phyloP scores from a whole-genome alignment of 2,888 invertebrate species.

The Diploptera punctata region DNA sequence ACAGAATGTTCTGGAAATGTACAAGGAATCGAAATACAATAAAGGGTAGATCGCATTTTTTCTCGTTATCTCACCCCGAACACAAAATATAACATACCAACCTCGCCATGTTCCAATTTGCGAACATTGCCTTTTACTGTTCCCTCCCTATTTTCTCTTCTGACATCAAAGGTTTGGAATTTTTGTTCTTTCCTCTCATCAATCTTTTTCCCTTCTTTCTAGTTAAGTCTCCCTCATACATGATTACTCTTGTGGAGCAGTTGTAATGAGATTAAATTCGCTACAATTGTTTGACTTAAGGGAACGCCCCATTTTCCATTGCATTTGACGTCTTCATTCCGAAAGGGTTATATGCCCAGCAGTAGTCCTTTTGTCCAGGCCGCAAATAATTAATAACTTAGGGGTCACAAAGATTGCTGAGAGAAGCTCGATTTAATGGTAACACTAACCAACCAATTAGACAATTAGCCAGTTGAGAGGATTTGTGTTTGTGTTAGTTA shows the following conservation, averaged over 20 bases:
- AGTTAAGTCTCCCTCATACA: constrained; percentile 1
- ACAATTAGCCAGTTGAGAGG: background rate
- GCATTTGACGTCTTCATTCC: background rate
- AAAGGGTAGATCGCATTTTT: too few species aligned
- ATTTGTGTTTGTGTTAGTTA: too few species aligned
- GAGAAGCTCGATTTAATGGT: background rate
- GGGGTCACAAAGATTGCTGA: background rate
- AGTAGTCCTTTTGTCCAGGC: background rate
- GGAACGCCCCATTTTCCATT: background rate
- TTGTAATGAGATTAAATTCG: background rate
- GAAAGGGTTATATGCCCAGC: constrained; percentile 8
- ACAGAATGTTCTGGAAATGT: too few species aligned
- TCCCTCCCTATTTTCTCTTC: background rate
- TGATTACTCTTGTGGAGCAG: constrained; percentile 3
- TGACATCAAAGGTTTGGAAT: constrained; percentile 27
- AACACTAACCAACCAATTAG: background rate
- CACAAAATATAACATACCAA: too few species aligned
- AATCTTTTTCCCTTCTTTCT: constrained; percentile 2
- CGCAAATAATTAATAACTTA: constrained; percentile 10
- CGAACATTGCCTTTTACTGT: background rate
- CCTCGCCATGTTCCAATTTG: background rate
- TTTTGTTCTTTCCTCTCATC: constrained; percentile 27
- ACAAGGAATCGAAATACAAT: too few species aligned
- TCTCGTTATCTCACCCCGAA: too few species aligned
- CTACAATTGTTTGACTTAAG: background rate